Conservation (phyloP, 2,113 vertebrate genomes). For the Ictidomys tridecemlineatus region DNA sequence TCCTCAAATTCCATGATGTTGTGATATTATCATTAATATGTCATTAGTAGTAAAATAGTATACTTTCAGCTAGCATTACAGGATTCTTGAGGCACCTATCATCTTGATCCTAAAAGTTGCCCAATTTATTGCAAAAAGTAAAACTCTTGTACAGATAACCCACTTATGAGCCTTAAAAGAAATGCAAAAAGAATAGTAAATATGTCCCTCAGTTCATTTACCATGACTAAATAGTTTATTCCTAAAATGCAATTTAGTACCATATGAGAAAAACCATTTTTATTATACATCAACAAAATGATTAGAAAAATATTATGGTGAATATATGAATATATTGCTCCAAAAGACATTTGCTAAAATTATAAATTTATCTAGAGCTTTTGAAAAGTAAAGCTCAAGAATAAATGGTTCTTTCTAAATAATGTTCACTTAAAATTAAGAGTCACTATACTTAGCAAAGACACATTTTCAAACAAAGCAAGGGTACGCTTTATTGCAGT, state of each 20-base stretch:
- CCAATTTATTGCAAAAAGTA: conserved; percentile 7
- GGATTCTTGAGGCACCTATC: background rate
- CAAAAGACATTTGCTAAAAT: conserved; percentile 18
- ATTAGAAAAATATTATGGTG: background rate
- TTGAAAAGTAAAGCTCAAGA: background rate
- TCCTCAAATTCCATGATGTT: background rate
- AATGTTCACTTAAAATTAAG: background rate
- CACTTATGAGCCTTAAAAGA: background rate
- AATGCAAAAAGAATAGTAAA: background rate
- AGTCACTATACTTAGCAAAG: background rate
- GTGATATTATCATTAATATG: background rate
- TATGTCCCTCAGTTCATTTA: background rate
- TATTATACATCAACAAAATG: background rate
- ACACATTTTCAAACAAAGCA: background rate
- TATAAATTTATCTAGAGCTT: background rate
- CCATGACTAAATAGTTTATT: background rate
- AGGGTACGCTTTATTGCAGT: background rate
- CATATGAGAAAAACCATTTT: background rate
- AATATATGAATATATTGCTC: background rate
- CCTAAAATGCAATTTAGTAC: background rate
- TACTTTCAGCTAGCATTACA: background rate
- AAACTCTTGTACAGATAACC: background rate
- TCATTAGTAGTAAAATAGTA: background rate
- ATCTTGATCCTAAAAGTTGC: background rate
- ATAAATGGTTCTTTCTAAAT: background rate